phyloP scores from a whole-genome alignment of 2,797 vertebrate genomes.

The Syncerus caffer region DNA sequence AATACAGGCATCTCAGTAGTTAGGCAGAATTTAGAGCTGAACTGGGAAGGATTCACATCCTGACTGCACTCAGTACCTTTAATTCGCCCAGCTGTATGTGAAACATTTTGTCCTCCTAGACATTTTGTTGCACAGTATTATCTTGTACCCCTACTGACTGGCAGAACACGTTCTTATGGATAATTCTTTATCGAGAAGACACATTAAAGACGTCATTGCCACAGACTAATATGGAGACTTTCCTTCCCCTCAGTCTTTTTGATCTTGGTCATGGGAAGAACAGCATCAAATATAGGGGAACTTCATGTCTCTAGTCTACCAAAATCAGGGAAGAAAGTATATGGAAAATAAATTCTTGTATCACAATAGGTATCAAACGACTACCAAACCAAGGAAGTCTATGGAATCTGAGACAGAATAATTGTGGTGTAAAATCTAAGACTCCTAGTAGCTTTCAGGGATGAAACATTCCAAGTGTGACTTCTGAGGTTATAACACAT shows the following conservation, averaged over 20 bases:
- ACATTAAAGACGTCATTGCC: not conserved
- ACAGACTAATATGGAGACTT: not conserved
- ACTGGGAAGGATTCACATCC: not conserved
- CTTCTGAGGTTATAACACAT: not conserved
- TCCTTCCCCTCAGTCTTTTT: not conserved
- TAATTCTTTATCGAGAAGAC: not conserved
- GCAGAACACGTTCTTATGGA: not conserved
- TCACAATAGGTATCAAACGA: not conserved
- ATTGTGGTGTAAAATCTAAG: not conserved
- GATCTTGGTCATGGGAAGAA: not conserved
- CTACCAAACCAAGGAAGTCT: not conserved
- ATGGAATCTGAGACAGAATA: not conserved
- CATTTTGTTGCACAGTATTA: not conserved
- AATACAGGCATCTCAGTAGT: not conserved
- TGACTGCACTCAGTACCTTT: not conserved
- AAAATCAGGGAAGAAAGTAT: not conserved
- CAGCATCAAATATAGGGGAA: not conserved
- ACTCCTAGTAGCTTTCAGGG: not conserved
- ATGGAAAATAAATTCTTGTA: not conserved
- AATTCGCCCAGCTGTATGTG: not conserved
- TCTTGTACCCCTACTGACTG: not conserved
- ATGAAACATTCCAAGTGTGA: not conserved
- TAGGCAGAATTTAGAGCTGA: not conserved
- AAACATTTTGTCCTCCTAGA: not conserved
- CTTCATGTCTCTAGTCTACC: not conserved